These are phyloP conservation scores for Turdus rufiventris DNA, from an alignment of 2,113 vertebrate genomes.

Conservation along the genomic window DNA sequence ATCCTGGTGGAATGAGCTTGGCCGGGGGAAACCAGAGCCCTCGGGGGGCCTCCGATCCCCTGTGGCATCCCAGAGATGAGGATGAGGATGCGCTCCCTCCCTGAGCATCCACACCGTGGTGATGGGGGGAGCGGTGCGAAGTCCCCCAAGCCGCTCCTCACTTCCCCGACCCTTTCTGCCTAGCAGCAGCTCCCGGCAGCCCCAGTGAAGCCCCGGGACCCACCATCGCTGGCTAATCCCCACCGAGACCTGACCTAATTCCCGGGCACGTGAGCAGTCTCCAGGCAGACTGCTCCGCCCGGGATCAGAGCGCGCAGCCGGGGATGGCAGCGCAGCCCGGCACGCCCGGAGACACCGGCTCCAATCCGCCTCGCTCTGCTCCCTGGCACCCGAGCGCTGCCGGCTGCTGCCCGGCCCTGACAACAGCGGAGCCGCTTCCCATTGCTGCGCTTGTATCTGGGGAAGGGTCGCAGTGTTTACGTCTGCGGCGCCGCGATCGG, in stretches of 20 bases:
- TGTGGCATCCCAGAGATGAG: background rate
- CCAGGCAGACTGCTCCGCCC: slow-evolving; percentile 42
- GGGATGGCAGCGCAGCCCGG: background rate
- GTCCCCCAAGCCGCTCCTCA: background rate
- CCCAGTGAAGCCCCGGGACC: background rate
- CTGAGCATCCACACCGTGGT: fast-evolving
- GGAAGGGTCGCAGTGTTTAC: background rate
- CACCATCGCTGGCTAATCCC: slow-evolving; percentile 42
- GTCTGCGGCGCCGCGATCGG: fast-evolving
- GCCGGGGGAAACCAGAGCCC: background rate
- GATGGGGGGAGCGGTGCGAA: fast-evolving
- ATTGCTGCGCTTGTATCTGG: background rate
- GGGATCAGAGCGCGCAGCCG: too few relatives aligned
- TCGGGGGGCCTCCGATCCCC: background rate
- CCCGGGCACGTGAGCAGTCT: slow-evolving; percentile 44
- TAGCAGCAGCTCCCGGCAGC: slow-evolving; percentile 18
- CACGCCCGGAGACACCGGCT: slow-evolving; percentile 36
- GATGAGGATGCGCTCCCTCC: background rate
- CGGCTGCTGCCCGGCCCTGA: background rate
- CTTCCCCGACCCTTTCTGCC: slow-evolving; percentile 13
- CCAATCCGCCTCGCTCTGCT: slow-evolving; percentile 3
- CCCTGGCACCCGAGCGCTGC: background rate
- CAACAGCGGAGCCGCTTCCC: background rate
- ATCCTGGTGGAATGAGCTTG: background rate
- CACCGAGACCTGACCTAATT: slow-evolving; percentile 65